A percentile compares a stretch with the other conserved stretches of the same genome.
Conservation (phyloP, 2,888 invertebrate species). For the Drosophila kanekoi region DNA sequence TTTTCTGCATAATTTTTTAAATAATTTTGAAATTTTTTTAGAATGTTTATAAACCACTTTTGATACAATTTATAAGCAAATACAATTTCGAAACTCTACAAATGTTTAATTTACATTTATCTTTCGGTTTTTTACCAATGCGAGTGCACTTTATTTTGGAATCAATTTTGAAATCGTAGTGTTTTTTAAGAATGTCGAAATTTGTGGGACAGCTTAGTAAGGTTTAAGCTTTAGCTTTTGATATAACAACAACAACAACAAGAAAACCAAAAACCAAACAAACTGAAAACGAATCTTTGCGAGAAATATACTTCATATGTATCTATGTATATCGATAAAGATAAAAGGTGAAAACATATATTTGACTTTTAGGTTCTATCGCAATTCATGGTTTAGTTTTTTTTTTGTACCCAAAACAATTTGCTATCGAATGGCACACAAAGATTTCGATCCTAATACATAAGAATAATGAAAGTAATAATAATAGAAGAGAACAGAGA, state of each 20-base stretch:
- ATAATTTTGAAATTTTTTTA: conserved; percentile 24
- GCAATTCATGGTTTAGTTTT: conserved; percentile 12
- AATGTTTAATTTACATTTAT: conserved; percentile 19
- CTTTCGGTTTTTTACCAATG: conserved; percentile 29
- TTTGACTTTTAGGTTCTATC: conserved; percentile 21
- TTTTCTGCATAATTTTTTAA: conserved; percentile 22
- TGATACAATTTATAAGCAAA: conserved; percentile 55
- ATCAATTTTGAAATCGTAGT: conserved; percentile 51
- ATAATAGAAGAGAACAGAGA: conserved; percentile 29
- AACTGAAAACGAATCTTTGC: conserved; percentile 44
- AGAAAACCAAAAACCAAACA: conserved; percentile 37
- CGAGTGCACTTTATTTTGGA: conserved; percentile 47
- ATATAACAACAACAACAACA: conserved; percentile 37
- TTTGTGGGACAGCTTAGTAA: conserved; percentile 47
- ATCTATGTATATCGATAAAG: conserved; percentile 25
- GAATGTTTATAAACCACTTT: conserved; percentile 50
- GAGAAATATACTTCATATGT: conserved; percentile 40
- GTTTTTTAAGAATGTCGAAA: conserved; percentile 53
- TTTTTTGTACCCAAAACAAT: neutral
- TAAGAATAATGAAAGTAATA: conserved; percentile 27
- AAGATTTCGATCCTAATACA: conserved; percentile 54
- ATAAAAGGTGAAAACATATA: conserved; percentile 60
- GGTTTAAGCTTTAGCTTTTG: conserved; percentile 72
- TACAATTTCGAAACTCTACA: conserved; percentile 57
- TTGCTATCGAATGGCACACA: conserved; percentile 14